Percentiles rank a stretch among this genome's conserved stretches.
Evolutionary conservation across 2,888 invertebrate species (phyloP).

Genomic region (Mimachlamys varia): DNA sequence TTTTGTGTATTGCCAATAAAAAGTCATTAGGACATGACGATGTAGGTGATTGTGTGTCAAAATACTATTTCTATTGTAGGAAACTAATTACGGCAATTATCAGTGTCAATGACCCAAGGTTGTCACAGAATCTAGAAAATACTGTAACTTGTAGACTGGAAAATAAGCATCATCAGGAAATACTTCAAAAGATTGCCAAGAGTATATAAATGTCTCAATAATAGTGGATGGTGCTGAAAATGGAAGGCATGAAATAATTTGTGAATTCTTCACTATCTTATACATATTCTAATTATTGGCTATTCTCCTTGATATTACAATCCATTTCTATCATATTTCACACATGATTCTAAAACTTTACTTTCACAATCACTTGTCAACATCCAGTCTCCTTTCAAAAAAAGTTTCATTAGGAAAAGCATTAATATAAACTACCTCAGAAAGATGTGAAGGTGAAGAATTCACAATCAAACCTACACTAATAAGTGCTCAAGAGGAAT

Average conservation of each 20-base stretch:
- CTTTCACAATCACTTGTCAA: background rate
- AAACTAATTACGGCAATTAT: no score
- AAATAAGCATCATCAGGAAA: background rate
- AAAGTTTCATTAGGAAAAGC: background rate
- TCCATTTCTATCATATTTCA: no score
- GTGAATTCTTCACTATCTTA: background rate
- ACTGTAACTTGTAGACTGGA: background rate
- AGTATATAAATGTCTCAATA: background rate
- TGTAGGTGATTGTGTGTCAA: background rate
- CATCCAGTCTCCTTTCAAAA: background rate
- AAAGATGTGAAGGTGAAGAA: background rate
- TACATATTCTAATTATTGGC: background rate
- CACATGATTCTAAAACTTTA: no score
- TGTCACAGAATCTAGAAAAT: background rate
- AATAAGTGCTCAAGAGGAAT: background rate
- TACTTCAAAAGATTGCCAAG: background rate
- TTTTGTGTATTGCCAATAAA: background rate
- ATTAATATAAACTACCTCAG: background rate
- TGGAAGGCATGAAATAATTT: conserved; percentile 18
- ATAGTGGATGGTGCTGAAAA: background rate
- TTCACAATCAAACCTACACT: background rate
- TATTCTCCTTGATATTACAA: no score
- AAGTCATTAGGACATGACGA: background rate
- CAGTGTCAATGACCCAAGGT: background rate
- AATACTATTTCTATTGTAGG: no score